Evolutionary conservation across 2,888 invertebrate species (phyloP), one percentile per base, ranked within the genome.

Genomic region (Hartigia nigra): DNA sequence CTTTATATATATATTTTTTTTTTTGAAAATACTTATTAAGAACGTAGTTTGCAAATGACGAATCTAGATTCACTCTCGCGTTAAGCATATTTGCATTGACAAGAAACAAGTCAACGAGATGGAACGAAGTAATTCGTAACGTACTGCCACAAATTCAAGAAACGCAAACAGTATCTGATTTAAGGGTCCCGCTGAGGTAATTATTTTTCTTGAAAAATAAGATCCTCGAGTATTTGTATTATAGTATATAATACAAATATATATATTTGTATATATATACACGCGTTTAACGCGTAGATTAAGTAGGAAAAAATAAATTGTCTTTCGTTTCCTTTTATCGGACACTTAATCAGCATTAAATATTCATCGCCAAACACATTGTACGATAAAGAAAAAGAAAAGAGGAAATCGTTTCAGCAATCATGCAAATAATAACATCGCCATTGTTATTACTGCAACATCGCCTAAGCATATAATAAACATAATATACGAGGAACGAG

Each of bases 221-320:
- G 23, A 23, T 23, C 23, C 23, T 55, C 39, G 14, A 55, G 39
- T 55, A 55, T 55, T 55, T 23, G 39, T 23, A 55, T 23, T 55
- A 23, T 23, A 55, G 23, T 55, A 55, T 23, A 23, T 55, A 9
- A 14, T 55, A 23, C 23, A 55, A 23, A n/a, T n/a, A n/a, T n/a
- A n/a, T n/a, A n/a, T n/a, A n/a, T n/a, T n/a, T n/a, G n/a, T n/a
- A n/a, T n/a, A n/a, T n/a, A n/a, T n/a, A n/a, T n/a, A n/a, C n/a
- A n/a, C n/a, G n/a, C n/a, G n/a, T 55, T 5, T 55, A 4, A 55
- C 23, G 23, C 39, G 39, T 72, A 72, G 72, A 31, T 14, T 72
- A 72, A 72, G 31, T 72, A 72, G 32, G 32, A 31, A 32, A 4
- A 72, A 72, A 72, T 72, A 72, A 72, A 72, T 72, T 72, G 72